Evolutionary conservation across 1,140 invertebrate genomes (phyloP), one percentile per base, ranked within the genome.

Genomic region (Venustaconcha ellipsiformis): DNA sequence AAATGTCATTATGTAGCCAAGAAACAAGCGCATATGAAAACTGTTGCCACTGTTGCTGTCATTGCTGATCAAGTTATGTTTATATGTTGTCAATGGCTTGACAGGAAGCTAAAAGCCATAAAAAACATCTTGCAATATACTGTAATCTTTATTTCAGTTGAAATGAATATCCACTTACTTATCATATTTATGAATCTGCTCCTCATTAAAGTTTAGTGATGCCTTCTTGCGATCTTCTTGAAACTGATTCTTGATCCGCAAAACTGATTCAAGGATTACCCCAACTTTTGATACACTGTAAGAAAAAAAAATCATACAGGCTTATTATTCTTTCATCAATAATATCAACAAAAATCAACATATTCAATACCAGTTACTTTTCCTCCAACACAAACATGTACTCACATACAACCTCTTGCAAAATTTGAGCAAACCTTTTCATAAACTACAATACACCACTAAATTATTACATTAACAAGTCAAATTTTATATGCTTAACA

Each of bases 151-250:
- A 48, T 48, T 48, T 48, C 37, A 48, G 37, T 6, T 48, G 37
- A 48, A 26, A 56, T n/a, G n/a, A 62, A 12, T 5, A 13, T 67
- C 12, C 57, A 71, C 75, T 68, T 68, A 77, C 75, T 77, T 77
- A 15, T 77, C 75, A 68, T 77, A 77, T 72, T 77, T 77, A 59
- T 77, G 75, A 30, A 77, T 77, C 70, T 77, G 75, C 63, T 77
- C 75, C 20, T 77, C 75, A 71, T 77, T 77, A 63, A 77, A 77
- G n/a, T 63, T 59, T 26, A 70, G 57, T 14, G 18, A 57, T 15
- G 75, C 18, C 30, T 63, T 64, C 48, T 67, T 77, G n/a, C 70
- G 58, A 56, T 77, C 64, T 60, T 77, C 75, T 0, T 57, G 58
- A 63, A 77, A 77, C 48, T 72, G 63, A 12, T 13, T 11, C 57